Conservation (phyloP, 2,113 vertebrate species). For the Bombycilla garrulus region DNA sequence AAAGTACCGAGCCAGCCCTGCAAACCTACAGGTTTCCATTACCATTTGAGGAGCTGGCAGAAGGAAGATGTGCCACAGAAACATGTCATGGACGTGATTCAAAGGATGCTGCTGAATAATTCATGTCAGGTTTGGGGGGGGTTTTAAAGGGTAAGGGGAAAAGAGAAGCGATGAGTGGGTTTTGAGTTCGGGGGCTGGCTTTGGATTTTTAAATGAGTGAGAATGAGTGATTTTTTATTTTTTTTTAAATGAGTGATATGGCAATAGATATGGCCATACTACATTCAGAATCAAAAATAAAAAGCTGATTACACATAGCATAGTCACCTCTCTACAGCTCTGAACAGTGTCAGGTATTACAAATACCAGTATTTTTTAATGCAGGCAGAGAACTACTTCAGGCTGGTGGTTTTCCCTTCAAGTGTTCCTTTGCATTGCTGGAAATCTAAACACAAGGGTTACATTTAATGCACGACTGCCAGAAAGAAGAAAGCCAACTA, state of each 20-base stretch:
- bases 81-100: neutral
- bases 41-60: neutral
- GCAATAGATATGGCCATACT: neutral
- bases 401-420: constrained; percentile 13
- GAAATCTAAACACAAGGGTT: constrained; percentile 42
- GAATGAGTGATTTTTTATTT: neutral
- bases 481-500: constrained; percentile 24
- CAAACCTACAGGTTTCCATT: neutral
- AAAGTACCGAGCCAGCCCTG: neutral
- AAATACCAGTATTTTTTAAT: constrained; percentile 3
- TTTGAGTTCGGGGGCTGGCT: neutral
- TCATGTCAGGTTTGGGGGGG: neutral
- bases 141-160: constrained; percentile 17
- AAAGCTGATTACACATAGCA: neutral
- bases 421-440: neutral
- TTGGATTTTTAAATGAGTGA: neutral
- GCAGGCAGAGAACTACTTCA: constrained; percentile 37
- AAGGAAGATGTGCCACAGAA: constrained; percentile 1
- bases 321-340: neutral
- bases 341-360: neutral
- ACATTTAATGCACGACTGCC: constrained; percentile 36
- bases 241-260: neutral
- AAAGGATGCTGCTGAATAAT: constrained; percentile 42
- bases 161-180: neutral
- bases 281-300: neutral